A percentile compares a stretch with the other conserved stretches of the same genome.
These are phyloP conservation scores for Achlya flavicornis DNA, from an alignment of 2,888 invertebrate genomes.

Conservation along the genomic window DNA sequence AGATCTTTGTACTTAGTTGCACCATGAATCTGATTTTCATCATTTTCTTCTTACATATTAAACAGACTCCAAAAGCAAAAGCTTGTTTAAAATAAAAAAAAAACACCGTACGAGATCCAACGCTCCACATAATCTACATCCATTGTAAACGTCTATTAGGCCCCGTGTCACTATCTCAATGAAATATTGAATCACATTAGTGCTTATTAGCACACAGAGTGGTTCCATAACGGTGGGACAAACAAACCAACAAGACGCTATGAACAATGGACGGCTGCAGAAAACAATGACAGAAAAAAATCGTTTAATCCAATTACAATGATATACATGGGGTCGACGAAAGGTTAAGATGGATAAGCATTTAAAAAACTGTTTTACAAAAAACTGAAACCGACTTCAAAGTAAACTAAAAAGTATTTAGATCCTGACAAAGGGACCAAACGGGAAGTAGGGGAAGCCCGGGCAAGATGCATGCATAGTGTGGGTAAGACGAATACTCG, in stretches of 20 bases:
- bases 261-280: conserved; percentile 72
- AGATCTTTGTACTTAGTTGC: too few relatives aligned
- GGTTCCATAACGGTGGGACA: conserved; percentile 36
- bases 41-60: not conserved
- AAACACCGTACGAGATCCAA: conserved; percentile 4
- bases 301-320: conserved; percentile 82
- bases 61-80: not conserved
- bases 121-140: conserved; percentile 37
- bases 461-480: too few relatives aligned
- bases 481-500: too few relatives aligned
- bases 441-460: too few relatives aligned
- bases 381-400: too few relatives aligned
- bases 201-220: conserved; percentile 68
- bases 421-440: too few relatives aligned
- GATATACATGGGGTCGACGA: conserved; percentile 55
- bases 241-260: conserved; percentile 54
- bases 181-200: conserved; percentile 77
- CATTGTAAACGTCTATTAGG: conserved; percentile 34
- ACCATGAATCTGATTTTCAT: too few relatives aligned
- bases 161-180: conserved; percentile 57
- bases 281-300: conserved; percentile 78
- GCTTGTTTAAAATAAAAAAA: not conserved
- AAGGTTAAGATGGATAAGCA: conserved; percentile 51
- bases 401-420: too few relatives aligned
- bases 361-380: not conserved